Evolutionary conservation across 2,888 invertebrate species (phyloP).

Genomic region (Agriopis aurantiaria): DNA sequence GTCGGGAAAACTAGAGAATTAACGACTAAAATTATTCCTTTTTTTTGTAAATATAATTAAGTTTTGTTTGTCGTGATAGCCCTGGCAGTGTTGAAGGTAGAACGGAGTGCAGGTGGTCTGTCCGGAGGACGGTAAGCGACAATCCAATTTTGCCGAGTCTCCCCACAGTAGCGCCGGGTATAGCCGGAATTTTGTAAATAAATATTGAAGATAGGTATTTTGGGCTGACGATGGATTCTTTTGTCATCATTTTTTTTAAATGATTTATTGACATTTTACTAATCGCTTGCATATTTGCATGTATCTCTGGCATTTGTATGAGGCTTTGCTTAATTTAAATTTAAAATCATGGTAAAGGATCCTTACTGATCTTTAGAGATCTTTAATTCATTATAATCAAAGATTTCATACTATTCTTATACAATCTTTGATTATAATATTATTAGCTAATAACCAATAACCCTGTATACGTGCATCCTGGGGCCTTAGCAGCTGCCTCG

Average conservation of each 20-base stretch:
- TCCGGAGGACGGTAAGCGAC: slow-evolving; percentile 45
- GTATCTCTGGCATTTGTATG: too few relatives aligned
- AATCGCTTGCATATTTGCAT: neutral
- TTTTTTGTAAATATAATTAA: neutral
- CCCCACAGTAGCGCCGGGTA: slow-evolving; percentile 39
- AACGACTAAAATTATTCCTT: too few relatives aligned
- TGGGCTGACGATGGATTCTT: slow-evolving; percentile 2
- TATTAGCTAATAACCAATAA: too few relatives aligned
- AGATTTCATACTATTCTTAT: too few relatives aligned
- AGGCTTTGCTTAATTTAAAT: too few relatives aligned
- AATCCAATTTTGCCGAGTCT: slow-evolving; percentile 54
- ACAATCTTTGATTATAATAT: too few relatives aligned
- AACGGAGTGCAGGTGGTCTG: slow-evolving; percentile 49
- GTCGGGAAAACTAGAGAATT: too few relatives aligned
- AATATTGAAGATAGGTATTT: slow-evolving; percentile 34
- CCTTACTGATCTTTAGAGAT: too few relatives aligned
- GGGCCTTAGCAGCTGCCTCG: slow-evolving; percentile 99
- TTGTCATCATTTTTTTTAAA: neutral
- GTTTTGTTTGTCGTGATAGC: slow-evolving; percentile 5
- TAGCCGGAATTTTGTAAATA: slow-evolving; percentile 30
- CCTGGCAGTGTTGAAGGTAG: slow-evolving; percentile 35
- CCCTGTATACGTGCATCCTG: too few relatives aligned
- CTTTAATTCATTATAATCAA: too few relatives aligned
- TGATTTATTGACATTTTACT: neutral
- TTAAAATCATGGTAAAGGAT: too few relatives aligned